Base-by-base conservation (phyloP, 2,888 invertebrate genomes). In the Cephus rjabovi region DNA sequence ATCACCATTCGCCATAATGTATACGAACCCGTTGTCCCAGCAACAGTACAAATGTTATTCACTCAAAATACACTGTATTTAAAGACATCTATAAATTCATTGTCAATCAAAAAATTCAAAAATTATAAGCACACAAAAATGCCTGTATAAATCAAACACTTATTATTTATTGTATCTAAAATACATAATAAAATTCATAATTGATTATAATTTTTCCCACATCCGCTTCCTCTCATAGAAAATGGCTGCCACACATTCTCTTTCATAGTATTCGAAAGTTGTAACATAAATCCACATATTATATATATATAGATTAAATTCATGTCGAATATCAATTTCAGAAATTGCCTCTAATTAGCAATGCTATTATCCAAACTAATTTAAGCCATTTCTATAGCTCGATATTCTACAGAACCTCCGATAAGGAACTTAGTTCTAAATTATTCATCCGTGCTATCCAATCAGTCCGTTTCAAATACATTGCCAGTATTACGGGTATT, bases 1-100 rank as follows among this genome's bases (percentile, higher is more conserved):
- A 34, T 56, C 31, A 23, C 71, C 23, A 31, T 30, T 40, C 35
- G 71, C 77, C 77, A 77, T 77, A 75, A 70, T 77, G 77, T 75
- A 75, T 75, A 77, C 77, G 71, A 75, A 15, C 56, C 34, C n/a
- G 77, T 77, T 75, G 3, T 71, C 75, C 40, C 56, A 40, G 12
- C 34, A 70, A 77, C 75, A 35, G 35, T 9, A 2, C 23, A 56
- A 56, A 23, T 23, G 23, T 6, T 23, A 23, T 9, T 23, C 9
- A 23, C 23, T 23, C 23, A 56, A 56, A 56, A 56, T 9, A 56
- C 23, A 23, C 2, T 23, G 1, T 56, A 23, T 23, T 56, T 56
- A 23, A 56, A 23, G 56, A 56, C 9, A 56, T 1, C 1, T 56
- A 56, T 56, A 56, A 23, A 23, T 56, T 23, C 0, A 23, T 23